These are phyloP conservation scores for Hipposideros armiger DNA, from an alignment of 2,113 vertebrate genomes.

Conservation along the genomic window DNA sequence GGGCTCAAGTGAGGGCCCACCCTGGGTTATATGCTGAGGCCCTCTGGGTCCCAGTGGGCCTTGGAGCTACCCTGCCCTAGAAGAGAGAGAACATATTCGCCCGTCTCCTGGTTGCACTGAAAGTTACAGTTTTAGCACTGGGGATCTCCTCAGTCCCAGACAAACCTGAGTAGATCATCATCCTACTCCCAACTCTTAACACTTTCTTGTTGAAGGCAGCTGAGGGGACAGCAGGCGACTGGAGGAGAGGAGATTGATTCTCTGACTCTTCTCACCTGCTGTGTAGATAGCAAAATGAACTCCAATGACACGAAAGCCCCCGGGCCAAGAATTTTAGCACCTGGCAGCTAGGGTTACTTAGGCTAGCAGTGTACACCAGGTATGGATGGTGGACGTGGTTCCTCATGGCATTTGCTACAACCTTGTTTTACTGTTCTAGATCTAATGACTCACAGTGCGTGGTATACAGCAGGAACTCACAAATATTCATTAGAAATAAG, in stretches of 20 bases:
- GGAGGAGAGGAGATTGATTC: neutral
- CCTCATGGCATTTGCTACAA: neutral
- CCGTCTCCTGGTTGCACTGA: neutral
- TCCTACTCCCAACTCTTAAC: neutral
- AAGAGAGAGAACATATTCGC: neutral
- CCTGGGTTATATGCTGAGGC: neutral
- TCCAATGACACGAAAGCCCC: neutral
- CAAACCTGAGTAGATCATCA: neutral
- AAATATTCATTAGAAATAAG: neutral
- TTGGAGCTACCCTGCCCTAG: neutral
- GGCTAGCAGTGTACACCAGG: too few species aligned
- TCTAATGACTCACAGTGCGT: neutral
- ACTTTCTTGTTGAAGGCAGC: neutral
- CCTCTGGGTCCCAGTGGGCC: too few species aligned
- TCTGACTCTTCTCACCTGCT: neutral
- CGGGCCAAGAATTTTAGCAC: neutral
- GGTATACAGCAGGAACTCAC: neutral
- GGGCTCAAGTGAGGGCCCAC: neutral
- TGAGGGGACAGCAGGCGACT: neutral
- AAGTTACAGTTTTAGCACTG: neutral
- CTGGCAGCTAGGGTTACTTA: neutral
- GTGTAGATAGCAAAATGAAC: neutral
- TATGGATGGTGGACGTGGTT: accelerated
- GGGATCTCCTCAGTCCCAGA: neutral
- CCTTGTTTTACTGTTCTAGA: neutral